Base-by-base conservation (phyloP, 1,140 invertebrate species). In the Samia ricini region DNA sequence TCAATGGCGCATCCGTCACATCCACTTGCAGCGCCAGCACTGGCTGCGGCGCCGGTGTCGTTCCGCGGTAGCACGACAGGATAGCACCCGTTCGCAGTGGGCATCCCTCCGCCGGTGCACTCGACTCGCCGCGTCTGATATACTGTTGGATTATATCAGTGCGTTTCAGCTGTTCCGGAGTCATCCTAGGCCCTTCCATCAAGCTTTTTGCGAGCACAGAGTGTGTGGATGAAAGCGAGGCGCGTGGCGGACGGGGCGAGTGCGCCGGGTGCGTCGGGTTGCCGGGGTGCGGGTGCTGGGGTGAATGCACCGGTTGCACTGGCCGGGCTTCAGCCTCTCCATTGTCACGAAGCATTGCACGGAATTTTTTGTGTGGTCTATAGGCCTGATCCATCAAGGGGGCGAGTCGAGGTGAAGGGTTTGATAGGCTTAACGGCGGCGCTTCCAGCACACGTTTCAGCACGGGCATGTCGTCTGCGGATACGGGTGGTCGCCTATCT, bases 321-420 rank as follows among this genome's bases (percentile, higher is more conserved):
- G 75, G 67, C 22, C 85, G 75, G 55, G 83, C 90, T 71, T 96
- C 95, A 0, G 95, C 95, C 70, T 95, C 95, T 23, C 95, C 95
- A 4, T 93, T 95, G 70, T 96, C 95, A 69, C 95, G 95, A 4
- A 96, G 90, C 73, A 96, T 86, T 0, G 95, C 95, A 3, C 97
- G 93, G 92, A 98, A 98, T 83, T 98, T 98, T 85, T 98, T 98
- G 91, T 98, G 97, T 51, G 97, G 96, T 77, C 97, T 97, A 91
- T 98, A 98, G 0, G 97, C 97, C 87, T 98, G 97, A 81, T 98
- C 97, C 96, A 98, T 98, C 42, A 98, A 86, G 1, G 33, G 33
- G 3, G 33, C 33, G 12, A 42, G 33, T 1, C 33, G 33, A 42
- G 33, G 4, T 0, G 95, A 95, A 76, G 96, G 96, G 49, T 96